phyloP scores from a whole-genome alignment of 2,113 vertebrate species.

The Hyperoodon ampullatus region DNA sequence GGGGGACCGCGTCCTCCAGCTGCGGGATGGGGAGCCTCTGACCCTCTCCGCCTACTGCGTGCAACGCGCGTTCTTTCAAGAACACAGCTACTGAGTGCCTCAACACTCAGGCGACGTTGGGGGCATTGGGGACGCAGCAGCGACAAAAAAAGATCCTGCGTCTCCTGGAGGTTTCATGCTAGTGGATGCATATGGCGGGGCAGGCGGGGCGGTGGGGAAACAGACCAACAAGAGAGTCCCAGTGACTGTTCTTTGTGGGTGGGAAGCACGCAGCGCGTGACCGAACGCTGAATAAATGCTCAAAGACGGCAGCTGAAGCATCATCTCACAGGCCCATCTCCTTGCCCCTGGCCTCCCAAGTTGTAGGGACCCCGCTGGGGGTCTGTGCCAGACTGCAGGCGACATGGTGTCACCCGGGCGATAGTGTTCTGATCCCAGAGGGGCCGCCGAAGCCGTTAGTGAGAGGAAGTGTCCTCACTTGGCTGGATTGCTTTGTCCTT shows the following conservation, averaged over 20 bases:
- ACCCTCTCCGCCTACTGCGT: fast-evolving
- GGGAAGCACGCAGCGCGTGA: fast-evolving
- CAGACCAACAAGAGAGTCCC: no score
- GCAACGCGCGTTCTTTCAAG: fast-evolving
- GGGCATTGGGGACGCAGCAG: background rate
- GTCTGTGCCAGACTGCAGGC: background rate
- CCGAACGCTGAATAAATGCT: background rate
- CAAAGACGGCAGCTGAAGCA: fast-evolving
- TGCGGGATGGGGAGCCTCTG: background rate
- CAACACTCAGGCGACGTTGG: fast-evolving
- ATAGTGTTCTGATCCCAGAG: background rate
- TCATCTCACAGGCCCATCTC: fast-evolving
- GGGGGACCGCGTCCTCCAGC: background rate
- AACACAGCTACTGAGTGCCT: fast-evolving
- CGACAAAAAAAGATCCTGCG: background rate
- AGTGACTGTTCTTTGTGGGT: no score
- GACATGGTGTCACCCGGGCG: fast-evolving
- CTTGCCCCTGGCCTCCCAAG: background rate
- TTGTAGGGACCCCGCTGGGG: background rate
- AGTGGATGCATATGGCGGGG: fast-evolving
- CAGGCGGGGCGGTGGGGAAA: fast-evolving
- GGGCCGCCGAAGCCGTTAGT: fast-evolving
- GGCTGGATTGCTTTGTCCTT: no score
- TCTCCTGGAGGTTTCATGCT: background rate
- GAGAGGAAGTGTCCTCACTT: background rate